Percentiles rank a stretch among this genome's conserved stretches.
Evolutionary conservation across 2,113 vertebrate genomes (phyloP).

Genomic region (Romanogobio albipinnatus): DNA sequence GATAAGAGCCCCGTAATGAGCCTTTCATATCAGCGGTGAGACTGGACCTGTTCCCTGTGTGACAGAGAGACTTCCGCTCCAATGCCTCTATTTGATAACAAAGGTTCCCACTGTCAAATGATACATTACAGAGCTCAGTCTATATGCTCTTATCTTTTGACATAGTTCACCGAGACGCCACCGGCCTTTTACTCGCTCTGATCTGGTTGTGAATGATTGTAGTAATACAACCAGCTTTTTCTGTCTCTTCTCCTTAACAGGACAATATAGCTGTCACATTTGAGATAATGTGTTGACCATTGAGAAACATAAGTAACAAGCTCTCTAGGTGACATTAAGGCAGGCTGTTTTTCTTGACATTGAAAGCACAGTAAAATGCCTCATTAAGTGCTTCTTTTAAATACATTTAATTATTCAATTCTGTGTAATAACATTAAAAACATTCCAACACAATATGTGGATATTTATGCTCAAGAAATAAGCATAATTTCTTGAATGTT

Average conservation of each 20-base stretch:
- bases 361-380: neutral
- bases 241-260: conserved; percentile 28
- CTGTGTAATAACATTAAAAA: neutral
- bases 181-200: neutral
- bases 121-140: conserved; percentile 81
- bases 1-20: conserved; percentile 93
- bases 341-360: neutral
- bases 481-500: conserved; percentile 1
- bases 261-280: neutral
- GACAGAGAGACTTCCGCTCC: conserved; percentile 81
- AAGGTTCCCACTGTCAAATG: conserved; percentile 89
- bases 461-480: neutral
- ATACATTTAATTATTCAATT: neutral
- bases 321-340: neutral
- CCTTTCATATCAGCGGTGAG: conserved; percentile 86
- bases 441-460: neutral
- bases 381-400: conserved; percentile 14
- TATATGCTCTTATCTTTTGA: conserved; percentile 50
- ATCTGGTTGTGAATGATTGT: neutral
- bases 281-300: conserved; percentile 24
- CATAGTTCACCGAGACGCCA: conserved; percentile 8
- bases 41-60: conserved; percentile 77
- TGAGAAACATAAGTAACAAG: conserved; percentile 6
- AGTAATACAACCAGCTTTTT: conserved; percentile 14
- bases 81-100: conserved; percentile 87